Evolutionary conservation across 2,888 invertebrate species (phyloP), one percentile per base, ranked within the genome.

Genomic region (Fragum whitleyi): DNA sequence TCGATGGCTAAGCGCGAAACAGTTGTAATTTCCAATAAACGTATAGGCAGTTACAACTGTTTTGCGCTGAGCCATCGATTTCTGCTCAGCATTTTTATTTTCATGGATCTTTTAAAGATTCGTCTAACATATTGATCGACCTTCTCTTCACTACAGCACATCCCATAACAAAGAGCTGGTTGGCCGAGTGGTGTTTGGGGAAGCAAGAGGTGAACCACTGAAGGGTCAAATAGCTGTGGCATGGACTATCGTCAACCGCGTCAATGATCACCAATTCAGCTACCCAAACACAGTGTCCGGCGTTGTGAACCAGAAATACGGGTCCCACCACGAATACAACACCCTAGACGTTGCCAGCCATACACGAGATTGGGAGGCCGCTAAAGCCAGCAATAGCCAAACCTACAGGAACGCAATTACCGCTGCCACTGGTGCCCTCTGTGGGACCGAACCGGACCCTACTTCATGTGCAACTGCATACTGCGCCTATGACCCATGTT

Each of bases 201-300:
- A 81, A 47, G 81, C 81, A 5, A 39, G 77, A 57, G 81, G 77
- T 5, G 77, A 81, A 61, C 21, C 77, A 11, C 23, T 36, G 11
- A 29, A 7, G 19, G 80, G 70, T 11, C 76, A 80, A 26, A 21
- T 76, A 0, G 80, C 74, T 23, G 77, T 81, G 0, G 81, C 77
- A 14, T 81, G 77, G 70, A 71, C 77, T 3, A 67, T 81, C 7
- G 71, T 81, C n/a, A 81, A 81, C 62, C 29, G 74, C 42, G 74
- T 81, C 0, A 32, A 67, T 26, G 36, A 67, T 39, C 55, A 53
- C 16, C 67, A 77, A 36, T 21, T 42, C 9, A 70, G 65, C 7
- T 81, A 74, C 23, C 81, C 71, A 2, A 81, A 74, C 59, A 67
- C 77, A 26, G 19, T 77, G 0, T 32, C 29, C 16, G 61, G 68